A percentile compares a stretch with the other conserved stretches of the same genome.
phyloP scores from a whole-genome alignment of 2,888 invertebrate genomes.

The Hirtodrosophila confusa region DNA sequence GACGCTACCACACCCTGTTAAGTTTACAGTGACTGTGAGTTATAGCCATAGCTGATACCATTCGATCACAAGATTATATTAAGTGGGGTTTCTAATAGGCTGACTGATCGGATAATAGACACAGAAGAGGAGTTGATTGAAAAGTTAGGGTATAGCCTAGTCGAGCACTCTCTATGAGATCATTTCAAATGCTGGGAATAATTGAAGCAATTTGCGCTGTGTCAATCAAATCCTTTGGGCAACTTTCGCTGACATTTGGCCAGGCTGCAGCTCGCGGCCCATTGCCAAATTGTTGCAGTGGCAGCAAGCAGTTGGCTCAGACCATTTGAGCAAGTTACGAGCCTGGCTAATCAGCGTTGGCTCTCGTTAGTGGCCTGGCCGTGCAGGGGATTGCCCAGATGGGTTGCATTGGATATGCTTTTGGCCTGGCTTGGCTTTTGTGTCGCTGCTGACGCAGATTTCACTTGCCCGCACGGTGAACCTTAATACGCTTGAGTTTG shows the following conservation, averaged over 20 bases:
- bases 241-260: conserved; percentile 71
- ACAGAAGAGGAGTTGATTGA: too few relatives aligned
- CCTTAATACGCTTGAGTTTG: conserved; percentile 20
- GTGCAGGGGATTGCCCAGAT: conserved; percentile 1
- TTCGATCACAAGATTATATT: too few relatives aligned
- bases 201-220: conserved; percentile 17
- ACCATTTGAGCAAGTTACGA: conserved; percentile 27
- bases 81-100: too few relatives aligned
- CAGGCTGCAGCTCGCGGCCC: conserved; percentile 16
- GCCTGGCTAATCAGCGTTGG: conserved; percentile 21
- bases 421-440: conserved; percentile 24
- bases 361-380: conserved; percentile 23
- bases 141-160: too few relatives aligned
- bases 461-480: conserved; percentile 53
- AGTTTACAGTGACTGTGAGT: too few relatives aligned
- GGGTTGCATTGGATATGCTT: conserved; percentile 22
- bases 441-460: conserved; percentile 57
- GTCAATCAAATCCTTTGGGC: conserved; percentile 59
- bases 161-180: not conserved
- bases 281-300: conserved; percentile 26
- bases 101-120: too few relatives aligned
- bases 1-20: too few relatives aligned
- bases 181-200: conserved; percentile 11
- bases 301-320: not conserved
- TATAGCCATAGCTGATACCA: too few relatives aligned